Evolutionary conservation across 2,888 invertebrate species (phyloP).

Genomic region (Thymelicus sylvestris): DNA sequence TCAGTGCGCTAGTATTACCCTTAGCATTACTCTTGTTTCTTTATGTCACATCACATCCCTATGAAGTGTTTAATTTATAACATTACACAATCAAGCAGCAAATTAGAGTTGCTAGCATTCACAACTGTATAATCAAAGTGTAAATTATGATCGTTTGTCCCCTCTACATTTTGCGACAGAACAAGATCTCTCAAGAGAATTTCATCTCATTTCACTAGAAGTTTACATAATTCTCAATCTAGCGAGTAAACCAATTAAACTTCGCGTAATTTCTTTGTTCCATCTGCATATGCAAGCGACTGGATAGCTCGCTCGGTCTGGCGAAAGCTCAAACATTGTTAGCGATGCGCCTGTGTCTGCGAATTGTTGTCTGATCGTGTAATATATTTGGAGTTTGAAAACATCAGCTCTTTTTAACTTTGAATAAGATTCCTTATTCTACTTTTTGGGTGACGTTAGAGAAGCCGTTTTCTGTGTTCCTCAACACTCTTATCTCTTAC

Average conservation of each 20-base stretch:
- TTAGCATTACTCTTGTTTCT: too few species aligned
- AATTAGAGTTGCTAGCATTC: not conserved
- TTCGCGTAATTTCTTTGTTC: not conserved
- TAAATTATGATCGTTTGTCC: not conserved
- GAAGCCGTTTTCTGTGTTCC: too few species aligned
- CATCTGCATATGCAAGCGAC: not conserved
- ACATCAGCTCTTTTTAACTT: too few species aligned
- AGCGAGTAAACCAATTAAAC: constrained; percentile 6
- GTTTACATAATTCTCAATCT: constrained; percentile 7
- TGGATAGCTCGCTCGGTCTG: not conserved
- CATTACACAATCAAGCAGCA: not conserved
- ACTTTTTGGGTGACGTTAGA: too few species aligned
- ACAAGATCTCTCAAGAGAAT: constrained; percentile 4
- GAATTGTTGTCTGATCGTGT: not conserved
- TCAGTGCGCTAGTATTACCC: too few species aligned
- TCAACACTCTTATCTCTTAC: too few species aligned
- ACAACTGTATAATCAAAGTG: not conserved
- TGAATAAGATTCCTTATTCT: too few species aligned
- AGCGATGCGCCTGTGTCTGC: constrained; percentile 2
- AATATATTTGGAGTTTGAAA: not conserved
- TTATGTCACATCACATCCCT: too few species aligned
- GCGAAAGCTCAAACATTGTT: constrained; percentile 7
- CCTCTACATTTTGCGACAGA: constrained; percentile 3
- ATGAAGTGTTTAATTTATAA: too few species aligned
- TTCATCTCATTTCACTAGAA: constrained; percentile 9